Percentiles rank a stretch among this genome's conserved stretches.
These are phyloP conservation scores for Podarcis cretensis DNA, from an alignment of 2,113 vertebrate genomes.

Conservation along the genomic window DNA sequence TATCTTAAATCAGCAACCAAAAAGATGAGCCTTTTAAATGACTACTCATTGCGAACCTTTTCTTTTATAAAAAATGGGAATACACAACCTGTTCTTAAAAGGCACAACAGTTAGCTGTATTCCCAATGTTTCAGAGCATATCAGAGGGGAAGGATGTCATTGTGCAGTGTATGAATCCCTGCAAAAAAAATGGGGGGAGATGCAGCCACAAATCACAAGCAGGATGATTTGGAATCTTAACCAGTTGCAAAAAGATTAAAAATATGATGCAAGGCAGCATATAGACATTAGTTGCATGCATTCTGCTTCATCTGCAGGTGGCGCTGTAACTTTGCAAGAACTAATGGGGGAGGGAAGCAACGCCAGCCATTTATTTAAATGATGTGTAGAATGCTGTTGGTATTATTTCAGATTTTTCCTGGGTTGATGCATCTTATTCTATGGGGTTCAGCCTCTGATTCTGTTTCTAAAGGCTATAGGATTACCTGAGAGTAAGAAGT, in stretches of 20 bases:
- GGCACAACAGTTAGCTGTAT: background rate
- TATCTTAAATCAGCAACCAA: background rate
- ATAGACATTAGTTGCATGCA: background rate
- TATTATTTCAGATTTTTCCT: too few species aligned
- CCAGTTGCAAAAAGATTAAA: background rate
- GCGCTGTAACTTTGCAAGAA: constrained; percentile 63
- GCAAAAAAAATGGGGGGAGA: background rate
- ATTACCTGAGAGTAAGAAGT: background rate
- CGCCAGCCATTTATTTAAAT: background rate
- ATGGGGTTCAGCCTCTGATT: background rate
- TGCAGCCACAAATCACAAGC: background rate
- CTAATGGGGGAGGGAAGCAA: background rate
- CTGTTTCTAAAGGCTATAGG: background rate
- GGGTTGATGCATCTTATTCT: background rate
- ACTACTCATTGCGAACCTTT: background rate
- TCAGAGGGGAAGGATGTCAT: background rate
- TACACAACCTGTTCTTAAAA: background rate
- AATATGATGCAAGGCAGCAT: background rate
- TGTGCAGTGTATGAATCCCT: background rate
- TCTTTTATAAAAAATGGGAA: background rate
- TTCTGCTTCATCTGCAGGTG: constrained; percentile 66
- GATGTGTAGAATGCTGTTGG: background rate
- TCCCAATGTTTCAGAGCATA: background rate
- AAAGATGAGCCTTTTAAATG: background rate
- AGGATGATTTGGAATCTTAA: background rate